Conservation (phyloP, 2,797 vertebrate species). For the Manis pentadactyla region DNA sequence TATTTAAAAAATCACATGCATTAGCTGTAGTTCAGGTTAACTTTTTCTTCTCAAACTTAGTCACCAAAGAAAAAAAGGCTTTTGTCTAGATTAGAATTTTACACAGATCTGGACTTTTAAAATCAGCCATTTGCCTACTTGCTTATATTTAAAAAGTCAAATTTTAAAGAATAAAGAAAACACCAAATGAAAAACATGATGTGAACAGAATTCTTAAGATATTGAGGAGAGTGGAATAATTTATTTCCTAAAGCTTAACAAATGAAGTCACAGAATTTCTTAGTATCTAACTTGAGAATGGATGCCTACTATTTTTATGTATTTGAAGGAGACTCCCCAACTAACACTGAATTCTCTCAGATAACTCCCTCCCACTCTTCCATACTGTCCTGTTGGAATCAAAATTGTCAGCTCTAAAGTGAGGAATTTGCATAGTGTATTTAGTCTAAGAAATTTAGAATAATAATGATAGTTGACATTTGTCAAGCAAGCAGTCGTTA, state of each 20-base stretch:
- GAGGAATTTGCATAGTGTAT: background rate
- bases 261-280: background rate
- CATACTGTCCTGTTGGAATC: background rate
- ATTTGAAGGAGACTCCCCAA: background rate
- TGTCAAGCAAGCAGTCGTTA: background rate
- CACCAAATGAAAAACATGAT: background rate
- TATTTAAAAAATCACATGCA: background rate
- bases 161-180: background rate
- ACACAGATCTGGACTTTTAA: background rate
- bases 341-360: background rate
- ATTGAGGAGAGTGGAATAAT: background rate
- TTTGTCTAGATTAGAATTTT: background rate
- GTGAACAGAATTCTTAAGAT: background rate
- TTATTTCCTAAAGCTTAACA: background rate
- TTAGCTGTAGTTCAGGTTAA: slow-evolving; percentile 33
- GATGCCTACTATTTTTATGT: background rate
- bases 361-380: background rate
- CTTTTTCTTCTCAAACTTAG: background rate
- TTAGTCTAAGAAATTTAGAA: background rate
- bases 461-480: background rate
- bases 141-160: background rate
- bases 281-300: background rate
- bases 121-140: background rate
- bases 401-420: slow-evolving; percentile 20
- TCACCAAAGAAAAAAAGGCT: background rate